These are phyloP conservation scores for Calameuta idolon DNA, from an alignment of 2,888 invertebrate species.

Conservation along the genomic window DNA sequence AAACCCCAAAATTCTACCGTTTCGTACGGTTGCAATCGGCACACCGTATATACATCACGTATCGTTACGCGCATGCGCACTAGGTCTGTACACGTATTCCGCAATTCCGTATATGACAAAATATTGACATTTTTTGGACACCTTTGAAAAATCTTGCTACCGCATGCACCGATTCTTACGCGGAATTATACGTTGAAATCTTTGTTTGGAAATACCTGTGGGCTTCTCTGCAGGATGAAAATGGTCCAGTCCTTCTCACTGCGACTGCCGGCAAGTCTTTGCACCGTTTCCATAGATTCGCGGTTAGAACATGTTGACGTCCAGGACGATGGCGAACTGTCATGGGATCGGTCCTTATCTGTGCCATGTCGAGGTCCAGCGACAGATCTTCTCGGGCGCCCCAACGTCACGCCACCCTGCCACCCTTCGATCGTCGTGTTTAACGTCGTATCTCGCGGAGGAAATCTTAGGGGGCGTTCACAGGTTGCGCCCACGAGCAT, in stretches of 20 bases:
- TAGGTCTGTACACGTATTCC: background rate
- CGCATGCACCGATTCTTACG: background rate
- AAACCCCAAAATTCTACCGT: background rate
- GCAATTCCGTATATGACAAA: too few species aligned
- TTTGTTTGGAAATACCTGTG: background rate
- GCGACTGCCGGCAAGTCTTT: background rate
- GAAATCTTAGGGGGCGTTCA: conserved; percentile 24
- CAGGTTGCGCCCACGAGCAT: background rate
- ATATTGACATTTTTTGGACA: background rate
- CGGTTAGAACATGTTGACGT: background rate
- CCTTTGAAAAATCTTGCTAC: background rate
- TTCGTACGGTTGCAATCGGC: background rate
- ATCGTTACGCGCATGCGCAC: background rate
- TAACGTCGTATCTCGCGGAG: conserved; percentile 31
- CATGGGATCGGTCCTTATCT: conserved; percentile 46
- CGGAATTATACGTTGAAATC: background rate
- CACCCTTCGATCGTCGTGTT: conserved; percentile 22
- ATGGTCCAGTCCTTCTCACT: background rate
- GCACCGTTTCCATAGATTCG: background rate
- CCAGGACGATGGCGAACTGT: conserved; percentile 19
- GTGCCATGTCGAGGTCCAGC: conserved; percentile 45
- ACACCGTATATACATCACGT: background rate
- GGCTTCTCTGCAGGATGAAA: background rate
- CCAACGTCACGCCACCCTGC: conserved; percentile 8
- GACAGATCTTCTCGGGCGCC: conserved; percentile 19